A percentile compares a stretch with the other conserved stretches of the same genome.
phyloP scores from a whole-genome alignment of 2,113 vertebrate genomes.

The Lamprologus ornatipinnis region DNA sequence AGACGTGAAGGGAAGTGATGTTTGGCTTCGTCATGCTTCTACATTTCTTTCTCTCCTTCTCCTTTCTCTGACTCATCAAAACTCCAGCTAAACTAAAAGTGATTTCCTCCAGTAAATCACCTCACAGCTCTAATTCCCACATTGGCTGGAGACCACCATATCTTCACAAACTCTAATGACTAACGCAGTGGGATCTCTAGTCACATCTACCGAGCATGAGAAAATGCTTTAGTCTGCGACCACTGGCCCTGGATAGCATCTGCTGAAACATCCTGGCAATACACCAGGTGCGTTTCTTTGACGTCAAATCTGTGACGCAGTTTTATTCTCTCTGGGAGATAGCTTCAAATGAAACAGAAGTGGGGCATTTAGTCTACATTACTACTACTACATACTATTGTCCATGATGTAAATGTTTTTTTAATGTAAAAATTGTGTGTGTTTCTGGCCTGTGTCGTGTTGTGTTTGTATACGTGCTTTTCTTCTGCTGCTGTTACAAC shows the following conservation, averaged over 20 bases:
- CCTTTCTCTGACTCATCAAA: conserved; percentile 5
- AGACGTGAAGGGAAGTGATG: conserved; percentile 44
- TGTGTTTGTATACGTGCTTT: not conserved
- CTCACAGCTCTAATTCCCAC: not conserved
- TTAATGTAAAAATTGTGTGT: not conserved
- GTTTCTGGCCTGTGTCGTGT: not conserved
- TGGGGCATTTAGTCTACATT: not conserved
- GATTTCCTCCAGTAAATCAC: not conserved
- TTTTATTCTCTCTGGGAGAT: not conserved
- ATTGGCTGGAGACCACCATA: not conserved
- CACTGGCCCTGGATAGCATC: not conserved
- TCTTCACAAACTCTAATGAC: not conserved
- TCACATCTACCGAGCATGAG: conserved; percentile 10
- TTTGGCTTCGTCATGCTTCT: conserved; percentile 37
- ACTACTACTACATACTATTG: not conserved
- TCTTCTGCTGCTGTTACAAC: not conserved
- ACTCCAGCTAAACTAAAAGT: not conserved
- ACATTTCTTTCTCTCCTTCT: not conserved
- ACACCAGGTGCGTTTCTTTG: not conserved
- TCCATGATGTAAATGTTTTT: not conserved
- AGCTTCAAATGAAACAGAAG: not conserved
- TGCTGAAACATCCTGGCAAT: not conserved
- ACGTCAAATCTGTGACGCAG: not conserved
- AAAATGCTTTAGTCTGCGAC: not conserved
- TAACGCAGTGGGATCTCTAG: not conserved